These are phyloP conservation scores for Synanthedon tipuliformis DNA, from an alignment of 2,888 invertebrate genomes.

Conservation along the genomic window DNA sequence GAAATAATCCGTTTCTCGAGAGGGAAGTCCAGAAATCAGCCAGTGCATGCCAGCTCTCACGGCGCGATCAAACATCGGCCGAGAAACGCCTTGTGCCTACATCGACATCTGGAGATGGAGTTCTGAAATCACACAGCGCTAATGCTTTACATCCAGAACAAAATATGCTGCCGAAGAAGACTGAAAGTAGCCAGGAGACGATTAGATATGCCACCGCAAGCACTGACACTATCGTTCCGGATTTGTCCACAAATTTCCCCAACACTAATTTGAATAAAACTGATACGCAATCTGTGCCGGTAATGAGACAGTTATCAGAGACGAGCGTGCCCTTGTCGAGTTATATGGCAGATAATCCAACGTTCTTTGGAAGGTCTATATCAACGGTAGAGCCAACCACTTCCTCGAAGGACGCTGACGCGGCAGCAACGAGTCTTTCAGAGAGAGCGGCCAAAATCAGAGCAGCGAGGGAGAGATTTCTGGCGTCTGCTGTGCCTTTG, in stretches of 20 bases:
- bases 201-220: conserved; percentile 35
- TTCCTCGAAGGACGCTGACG: conserved; percentile 22
- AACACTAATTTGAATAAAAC: conserved; percentile 13
- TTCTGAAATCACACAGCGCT: conserved; percentile 57
- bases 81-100: conserved; percentile 38
- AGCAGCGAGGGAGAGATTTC: conserved; percentile 79
- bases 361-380: conserved; percentile 38
- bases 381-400: conserved; percentile 33
- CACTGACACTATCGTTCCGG: conserved; percentile 50
- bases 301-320: conserved; percentile 43
- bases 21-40: conserved; percentile 76
- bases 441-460: conserved; percentile 72
- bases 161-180: conserved; percentile 16
- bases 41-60: conserved; percentile 67
- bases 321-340: conserved; percentile 37
- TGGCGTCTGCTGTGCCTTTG: conserved; percentile 62
- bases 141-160: conserved; percentile 51
- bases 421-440: conserved; percentile 39
- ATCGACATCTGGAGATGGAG: conserved; percentile 35
- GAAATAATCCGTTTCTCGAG: conserved; percentile 66
- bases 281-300: conserved; percentile 20
- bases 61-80: conserved; percentile 40
- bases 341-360: conserved; percentile 34
- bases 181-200: conserved; percentile 43
- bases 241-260: conserved; percentile 23